Evolutionary conservation across 2,113 vertebrate species (phyloP).

Genomic region (Perognathus longimembris): DNA sequence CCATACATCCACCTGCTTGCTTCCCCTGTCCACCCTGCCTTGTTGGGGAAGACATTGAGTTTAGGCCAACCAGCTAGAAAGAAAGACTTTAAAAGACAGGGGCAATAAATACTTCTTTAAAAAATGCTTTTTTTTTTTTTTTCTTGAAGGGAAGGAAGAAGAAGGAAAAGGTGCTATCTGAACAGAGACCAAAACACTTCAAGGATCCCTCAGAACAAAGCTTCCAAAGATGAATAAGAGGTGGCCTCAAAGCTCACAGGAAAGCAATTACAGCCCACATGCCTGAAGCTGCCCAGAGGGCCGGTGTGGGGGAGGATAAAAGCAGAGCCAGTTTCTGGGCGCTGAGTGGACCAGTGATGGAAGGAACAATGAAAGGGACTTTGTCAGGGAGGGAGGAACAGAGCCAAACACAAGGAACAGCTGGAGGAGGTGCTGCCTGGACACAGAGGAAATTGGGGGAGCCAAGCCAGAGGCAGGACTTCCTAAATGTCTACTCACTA

Average conservation of each 20-base stretch:
- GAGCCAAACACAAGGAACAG: not conserved
- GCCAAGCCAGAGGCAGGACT: not conserved
- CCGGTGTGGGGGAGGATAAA: not conserved
- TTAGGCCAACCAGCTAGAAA: not conserved
- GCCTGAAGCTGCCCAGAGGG: not conserved
- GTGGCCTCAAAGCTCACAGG: not conserved
- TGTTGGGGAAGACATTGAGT: not conserved
- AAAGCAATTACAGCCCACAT: not conserved
- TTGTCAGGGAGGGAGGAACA: not conserved
- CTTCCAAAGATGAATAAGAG: not conserved
- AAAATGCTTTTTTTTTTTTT: too few relatives aligned
- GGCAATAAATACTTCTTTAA: not conserved
- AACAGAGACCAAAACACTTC: constrained; percentile 14
- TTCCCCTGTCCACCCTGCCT: fast-evolving
- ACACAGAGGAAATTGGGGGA: not conserved
- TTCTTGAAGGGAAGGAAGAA: not conserved
- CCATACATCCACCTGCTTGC: not conserved
- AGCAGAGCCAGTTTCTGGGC: not conserved
- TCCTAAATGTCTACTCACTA: not conserved
- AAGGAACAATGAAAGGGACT: not conserved
- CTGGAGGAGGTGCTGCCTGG: not conserved
- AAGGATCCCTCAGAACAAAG: constrained; percentile 42
- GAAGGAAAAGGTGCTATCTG: not conserved
- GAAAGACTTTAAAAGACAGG: not conserved
- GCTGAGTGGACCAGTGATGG: not conserved